Base-by-base conservation (phyloP, 2,888 invertebrate species). In the Junonia oenone region DNA sequence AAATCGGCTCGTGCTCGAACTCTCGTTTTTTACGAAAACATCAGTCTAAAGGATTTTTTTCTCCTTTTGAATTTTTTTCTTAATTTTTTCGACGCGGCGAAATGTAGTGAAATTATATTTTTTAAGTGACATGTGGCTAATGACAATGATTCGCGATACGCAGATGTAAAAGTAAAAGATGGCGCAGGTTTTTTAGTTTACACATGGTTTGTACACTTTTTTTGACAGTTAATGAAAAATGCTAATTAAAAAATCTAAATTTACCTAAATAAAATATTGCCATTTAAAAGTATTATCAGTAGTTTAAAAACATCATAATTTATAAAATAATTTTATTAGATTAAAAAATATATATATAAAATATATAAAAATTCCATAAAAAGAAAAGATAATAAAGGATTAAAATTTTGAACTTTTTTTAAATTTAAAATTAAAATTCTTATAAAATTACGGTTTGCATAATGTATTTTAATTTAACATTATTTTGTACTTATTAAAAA, bases 11-110 rank as follows among this genome's bases (percentile, higher is more conserved):
- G 89, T 86, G 89, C 86, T 63, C 70, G 69, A 65, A 83, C 82
- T 84, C 78, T 83, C 81, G 72, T 83, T 85, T 85, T 82, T 83
- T 84, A 82, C 72, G 79, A 77, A 79, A 81, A 71, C 73, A 50
- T 43, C 51, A 45, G 38, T 51, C 29, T 15, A 48, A 33, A 5
- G 71, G 78, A 81, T 81, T 74, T 71, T 62, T 80, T 77, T 78
- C n/a, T 33, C 2, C n/a, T 11, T n/a, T 33, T 33, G 31, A 33
- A 33, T 33, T 33, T 33, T 33, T 31, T 31, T 8, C 4, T 29
- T 9, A 9, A 33, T 33, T n/a, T 78, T 76, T 73, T 69, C 68
- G 59, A 65, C 56, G 74, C 66, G 71, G 73, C 69, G 75, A 71
- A 75, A 80, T 77, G 71, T 51, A 77, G 75, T 78, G 78, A 81